Evolutionary conservation across 2,888 invertebrate species (phyloP), one percentile per base, ranked within the genome.

Genomic region (Epinotia bilunana): DNA sequence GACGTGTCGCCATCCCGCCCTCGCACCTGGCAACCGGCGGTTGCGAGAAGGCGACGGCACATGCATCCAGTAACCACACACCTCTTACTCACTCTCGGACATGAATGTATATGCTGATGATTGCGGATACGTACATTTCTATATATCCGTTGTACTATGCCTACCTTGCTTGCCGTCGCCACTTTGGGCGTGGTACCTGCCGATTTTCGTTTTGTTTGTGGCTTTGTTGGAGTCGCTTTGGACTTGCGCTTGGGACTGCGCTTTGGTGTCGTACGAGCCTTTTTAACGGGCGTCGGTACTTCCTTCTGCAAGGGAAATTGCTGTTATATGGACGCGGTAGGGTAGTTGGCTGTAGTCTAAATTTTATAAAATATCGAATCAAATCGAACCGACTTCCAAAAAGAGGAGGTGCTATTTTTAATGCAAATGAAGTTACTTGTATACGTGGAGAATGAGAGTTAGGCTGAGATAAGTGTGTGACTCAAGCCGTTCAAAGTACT

Each of bases 61-160:
- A 78, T 74, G 81, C 83, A 73, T 67, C 70, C 76, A 76, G 55
- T 74, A 69, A 65, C 46, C 77, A 74, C 76, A 76, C 77, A 77
- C 75, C 74, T 77, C 77, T 78, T 83, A 74, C 70, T 85, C 87
- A 87, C 86, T 84, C 84, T 82, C 82, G 79, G 80, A 87, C 87
- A 87, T 86, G 91, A 88, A 89, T 89, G 90, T 91, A 89, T 80
- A 86, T 89, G 84, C 84, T 84, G 92, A 88, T 91, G 90, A 88
- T 87, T 82, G 91, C 90, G 86, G 92, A 92, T 94, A 94, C 94
- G 94, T 94, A 94, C 94, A 92, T 94, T 90, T 94, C 92, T 93
- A 94, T 94, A 94, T 88, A 94, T 94, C 94, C 94, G 93, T 87
- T 91, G 94, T 88, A 94, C 94, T 90, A 94, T 94, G 94, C 94